Evolutionary conservation across 1,140 invertebrate species (phyloP), one percentile per base, ranked within the genome.

Genomic region (Trypoxylus dichotomus): DNA sequence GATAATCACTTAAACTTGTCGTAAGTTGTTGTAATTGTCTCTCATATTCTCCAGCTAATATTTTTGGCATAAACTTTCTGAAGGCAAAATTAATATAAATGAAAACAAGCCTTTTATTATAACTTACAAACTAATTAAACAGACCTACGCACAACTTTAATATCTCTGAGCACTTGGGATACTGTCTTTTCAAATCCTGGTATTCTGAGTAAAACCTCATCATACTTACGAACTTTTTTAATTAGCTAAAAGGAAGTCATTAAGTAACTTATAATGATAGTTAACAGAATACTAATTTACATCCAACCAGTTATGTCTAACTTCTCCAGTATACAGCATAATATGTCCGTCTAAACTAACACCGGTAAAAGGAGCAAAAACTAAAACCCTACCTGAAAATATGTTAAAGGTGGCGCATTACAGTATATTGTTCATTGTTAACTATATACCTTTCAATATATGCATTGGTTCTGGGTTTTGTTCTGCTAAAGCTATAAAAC

Each of bases 61-160:
- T 91, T 87, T 94, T 94, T 0, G 95, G 95, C 91, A 96, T 95
- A 86, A 96, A 96, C 86, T 97, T 96, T 85, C 94, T 93, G 25
- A 41, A 27, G 24, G 11, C 8, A 11, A 68, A 27, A 27, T 11
- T 21, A 32, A 78, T 24, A 74, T 71, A 68, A 68, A 27, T 6
- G 11, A 24, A 13, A 29, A 8, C 42, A 32, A 77, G 43, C 11
- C 74, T 8, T 43, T 73, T 76, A 68, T 37, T 37, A 37, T 25
- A 76, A 76, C 42, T n/a, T 21, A 68, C 58, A 74, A 74, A 74
- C n/a, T 8, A 29, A 41, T 11, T 68, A 68, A 41, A 87, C 85
- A 83, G 86, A 92, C 91, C 94, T 93, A 86, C 94, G 90, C 79
- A 93, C 92, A 77, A 97, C 92, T 87, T 94, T 92, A 81, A 97